phyloP scores from a whole-genome alignment of 2,797 vertebrate genomes.

The Prionace glauca region DNA sequence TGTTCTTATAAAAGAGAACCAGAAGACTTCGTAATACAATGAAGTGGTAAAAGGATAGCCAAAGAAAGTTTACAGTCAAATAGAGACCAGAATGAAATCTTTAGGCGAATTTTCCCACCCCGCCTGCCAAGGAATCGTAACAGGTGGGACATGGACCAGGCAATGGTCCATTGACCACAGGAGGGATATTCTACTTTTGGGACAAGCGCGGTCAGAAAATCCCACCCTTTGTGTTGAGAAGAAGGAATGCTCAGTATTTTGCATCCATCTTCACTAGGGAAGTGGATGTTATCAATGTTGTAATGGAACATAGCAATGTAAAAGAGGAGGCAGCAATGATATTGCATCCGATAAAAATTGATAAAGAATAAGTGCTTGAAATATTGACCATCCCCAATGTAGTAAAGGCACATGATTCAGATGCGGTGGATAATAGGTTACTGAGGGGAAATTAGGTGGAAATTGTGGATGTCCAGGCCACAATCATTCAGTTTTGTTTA shows the following conservation, averaged over 20 bases:
- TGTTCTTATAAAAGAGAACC: not conserved
- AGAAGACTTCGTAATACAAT: not conserved
- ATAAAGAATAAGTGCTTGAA: not conserved
- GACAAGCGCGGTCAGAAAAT: too few species aligned
- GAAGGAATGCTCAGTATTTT: not conserved
- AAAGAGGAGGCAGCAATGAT: not conserved
- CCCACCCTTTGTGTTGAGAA: not conserved
- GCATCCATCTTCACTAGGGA: not conserved
- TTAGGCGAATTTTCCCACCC: too few species aligned
- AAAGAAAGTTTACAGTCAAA: not conserved
- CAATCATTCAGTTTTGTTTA: not conserved
- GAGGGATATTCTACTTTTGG: too few species aligned
- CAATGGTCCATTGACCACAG: too few species aligned
- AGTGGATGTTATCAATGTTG: not conserved
- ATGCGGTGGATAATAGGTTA: not conserved
- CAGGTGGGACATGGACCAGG: too few species aligned
- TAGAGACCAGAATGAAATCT: not conserved
- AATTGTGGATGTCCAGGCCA: not conserved
- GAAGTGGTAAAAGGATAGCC: not conserved
- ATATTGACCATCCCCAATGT: not conserved
- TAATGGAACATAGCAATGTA: not conserved
- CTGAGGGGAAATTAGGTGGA: not conserved
- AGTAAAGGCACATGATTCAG: not conserved
- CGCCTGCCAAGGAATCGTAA: too few species aligned
- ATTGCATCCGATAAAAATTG: not conserved